A percentile compares a stretch with the other conserved stretches of the same genome.
Conservation (phyloP, 2,888 invertebrate species). For the Agonopterix arenella region DNA sequence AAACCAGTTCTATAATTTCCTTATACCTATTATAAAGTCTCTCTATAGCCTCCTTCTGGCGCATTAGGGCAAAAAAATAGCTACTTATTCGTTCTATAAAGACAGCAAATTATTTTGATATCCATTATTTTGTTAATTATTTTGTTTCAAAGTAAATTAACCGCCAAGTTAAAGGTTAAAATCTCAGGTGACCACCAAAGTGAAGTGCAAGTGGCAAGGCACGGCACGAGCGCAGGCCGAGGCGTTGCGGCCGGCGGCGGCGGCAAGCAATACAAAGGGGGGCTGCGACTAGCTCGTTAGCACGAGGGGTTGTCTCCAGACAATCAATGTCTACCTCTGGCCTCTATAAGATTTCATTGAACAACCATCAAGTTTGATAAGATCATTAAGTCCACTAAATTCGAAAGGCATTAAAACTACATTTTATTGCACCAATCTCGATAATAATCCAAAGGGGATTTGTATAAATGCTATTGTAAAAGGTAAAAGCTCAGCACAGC, state of each 20-base stretch:
- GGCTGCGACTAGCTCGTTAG: slow-evolving; percentile 40
- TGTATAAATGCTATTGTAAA: not conserved
- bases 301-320: slow-evolving; percentile 22
- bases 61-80: no score
- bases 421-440: not conserved
- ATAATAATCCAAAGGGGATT: slow-evolving; percentile 4
- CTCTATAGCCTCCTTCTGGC: no score
- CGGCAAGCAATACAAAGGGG: slow-evolving; percentile 25
- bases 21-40: no score
- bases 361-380: slow-evolving; percentile 13
- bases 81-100: no score
- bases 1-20: no score
- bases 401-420: not conserved
- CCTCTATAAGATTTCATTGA: slow-evolving; percentile 24
- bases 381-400: not conserved
- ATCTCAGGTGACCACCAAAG: not conserved
- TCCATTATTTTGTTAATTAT: no score
- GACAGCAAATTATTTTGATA: no score
- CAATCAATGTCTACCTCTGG: slow-evolving; percentile 21
- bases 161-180: not conserved
- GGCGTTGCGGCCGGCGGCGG: slow-evolving; percentile 6
- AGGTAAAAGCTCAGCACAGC: slow-evolving; percentile 32
- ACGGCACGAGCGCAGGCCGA: not conserved
- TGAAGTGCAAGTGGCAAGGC: slow-evolving; percentile 1
- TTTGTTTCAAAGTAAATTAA: not conserved